These are phyloP conservation scores for Caenorhabditis plicata DNA, from an alignment of 2,888 invertebrate species.

Conservation along the genomic window DNA sequence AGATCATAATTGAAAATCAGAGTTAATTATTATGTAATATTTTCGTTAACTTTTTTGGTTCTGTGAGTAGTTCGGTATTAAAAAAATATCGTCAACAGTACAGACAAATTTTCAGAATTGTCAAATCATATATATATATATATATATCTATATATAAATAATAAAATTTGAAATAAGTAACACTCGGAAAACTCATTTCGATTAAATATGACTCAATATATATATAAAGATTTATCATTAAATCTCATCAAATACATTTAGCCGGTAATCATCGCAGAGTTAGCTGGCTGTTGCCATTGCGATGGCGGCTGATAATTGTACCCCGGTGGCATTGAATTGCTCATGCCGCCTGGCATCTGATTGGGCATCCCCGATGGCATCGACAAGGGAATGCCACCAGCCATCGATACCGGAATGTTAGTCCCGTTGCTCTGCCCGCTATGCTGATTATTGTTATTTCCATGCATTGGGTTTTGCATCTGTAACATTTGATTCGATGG, in stretches of 20 bases:
- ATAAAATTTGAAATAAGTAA: neutral
- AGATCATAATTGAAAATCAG: no score
- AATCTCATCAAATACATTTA: constrained; percentile 4
- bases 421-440: no score
- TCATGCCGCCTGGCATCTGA: constrained; percentile 17
- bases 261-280: constrained; percentile 47
- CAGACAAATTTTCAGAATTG: no score
- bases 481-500: neutral
- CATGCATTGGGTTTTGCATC: neutral
- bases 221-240: neutral
- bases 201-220: neutral
- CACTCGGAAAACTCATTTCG: neutral
- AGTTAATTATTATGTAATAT: no score
- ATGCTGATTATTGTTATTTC: no score
- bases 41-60: no score
- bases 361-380: constrained; percentile 20
- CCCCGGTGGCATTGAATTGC: constrained; percentile 19
- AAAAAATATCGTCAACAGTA: no score
- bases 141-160: no score
- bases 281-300: constrained; percentile 35
- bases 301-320: constrained; percentile 20
- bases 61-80: no score
- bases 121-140: no score
- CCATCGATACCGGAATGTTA: no score
- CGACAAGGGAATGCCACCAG: constrained; percentile 1